phyloP scores from a whole-genome alignment of 2,113 vertebrate species.

The Channa maculata region DNA sequence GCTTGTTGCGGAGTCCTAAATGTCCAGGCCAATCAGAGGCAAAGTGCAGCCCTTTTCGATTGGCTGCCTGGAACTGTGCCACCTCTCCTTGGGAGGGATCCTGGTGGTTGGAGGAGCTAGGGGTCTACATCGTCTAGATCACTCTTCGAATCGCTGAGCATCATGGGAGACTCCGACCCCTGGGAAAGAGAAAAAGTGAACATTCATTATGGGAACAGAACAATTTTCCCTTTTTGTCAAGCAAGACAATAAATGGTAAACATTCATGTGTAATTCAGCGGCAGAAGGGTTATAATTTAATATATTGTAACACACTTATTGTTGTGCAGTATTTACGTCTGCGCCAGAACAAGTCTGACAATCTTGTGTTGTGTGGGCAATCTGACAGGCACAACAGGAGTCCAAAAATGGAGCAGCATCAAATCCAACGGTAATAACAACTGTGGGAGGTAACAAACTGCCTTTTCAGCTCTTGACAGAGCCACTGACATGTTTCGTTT shows the following conservation, averaged over 20 bases:
- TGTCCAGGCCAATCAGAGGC: conserved; percentile 75
- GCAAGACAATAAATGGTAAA: not conserved
- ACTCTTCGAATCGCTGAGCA: conserved; percentile 95
- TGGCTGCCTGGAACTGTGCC: conserved; percentile 70
- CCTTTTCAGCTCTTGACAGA: conserved; percentile 47
- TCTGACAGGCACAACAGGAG: conserved; percentile 41
- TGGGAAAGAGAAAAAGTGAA: conserved; percentile 63
- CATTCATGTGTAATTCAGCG: not conserved
- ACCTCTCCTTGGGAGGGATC: conserved; percentile 66
- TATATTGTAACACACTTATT: conserved; percentile 17
- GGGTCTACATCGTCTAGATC: conserved; percentile 98
- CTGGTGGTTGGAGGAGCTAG: conserved; percentile 75
- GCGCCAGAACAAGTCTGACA: conserved; percentile 34
- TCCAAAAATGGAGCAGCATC: conserved; percentile 43
- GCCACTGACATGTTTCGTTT: conserved; percentile 40
- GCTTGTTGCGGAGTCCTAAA: conserved; percentile 64
- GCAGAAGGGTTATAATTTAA: conserved; percentile 33
- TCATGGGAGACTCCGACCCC: conserved; percentile 98
- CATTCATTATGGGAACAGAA: not conserved
- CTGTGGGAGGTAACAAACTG: conserved; percentile 49
- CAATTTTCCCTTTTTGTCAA: not conserved
- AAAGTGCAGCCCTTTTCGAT: conserved; percentile 69
- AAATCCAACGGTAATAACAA: conserved; percentile 42
- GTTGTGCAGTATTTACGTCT: not conserved
- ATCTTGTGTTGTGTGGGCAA: conserved; percentile 25